Evolutionary conservation across 1,140 invertebrate genomes (phyloP), one percentile per base, ranked within the genome.

Genomic region (Dreissena rostriformis): DNA sequence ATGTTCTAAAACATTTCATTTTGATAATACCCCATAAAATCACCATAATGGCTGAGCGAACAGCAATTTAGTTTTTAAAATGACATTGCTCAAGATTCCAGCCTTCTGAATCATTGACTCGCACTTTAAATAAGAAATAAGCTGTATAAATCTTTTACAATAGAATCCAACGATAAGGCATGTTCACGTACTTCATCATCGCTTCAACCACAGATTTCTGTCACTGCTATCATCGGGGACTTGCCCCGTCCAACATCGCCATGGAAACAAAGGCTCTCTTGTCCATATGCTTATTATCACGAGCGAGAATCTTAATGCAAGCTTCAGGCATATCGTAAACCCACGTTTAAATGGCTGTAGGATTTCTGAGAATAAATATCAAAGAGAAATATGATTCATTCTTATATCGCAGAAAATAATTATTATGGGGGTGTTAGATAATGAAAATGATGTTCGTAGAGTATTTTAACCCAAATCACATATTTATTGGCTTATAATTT

Each of bases 381-480:
- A 79, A 79, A 57, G 77, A 53, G 51, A 79, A n/a, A 71, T 61
- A 61, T 79, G 77, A 79, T 55, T 79, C 77, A 79, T 10, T 71
- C 52, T 68, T n/a, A 22, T n/a, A 14, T 19, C 52, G 52, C 11
- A n/a, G 12, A 61, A 8, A 79, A 71, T 19, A 70, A 79, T 57
- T 49, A 79, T 71, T 70, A 68, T 66, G 77, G 66, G 67, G 77
- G 52, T 52, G 65, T 67, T 52, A 68, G 52, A 70, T 68, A 66
- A 68, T 79, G 66, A 79, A 51, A 79, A 79, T 29, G 19, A n/a
- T 71, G 28, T 24, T 24, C 11, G 17, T 61, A 19, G 57, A 57
- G 12, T 19, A 11, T n/a, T 24, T n/a, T 19, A 19, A n/a, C 57
- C 22, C 4, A 61, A 61, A 2, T n/a, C 12, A 5, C 57, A 61